Percentiles rank a stretch among this genome's conserved stretches.
These are phyloP conservation scores for Argyrosomus regius DNA, from an alignment of 2,797 vertebrate species.

Conservation along the genomic window DNA sequence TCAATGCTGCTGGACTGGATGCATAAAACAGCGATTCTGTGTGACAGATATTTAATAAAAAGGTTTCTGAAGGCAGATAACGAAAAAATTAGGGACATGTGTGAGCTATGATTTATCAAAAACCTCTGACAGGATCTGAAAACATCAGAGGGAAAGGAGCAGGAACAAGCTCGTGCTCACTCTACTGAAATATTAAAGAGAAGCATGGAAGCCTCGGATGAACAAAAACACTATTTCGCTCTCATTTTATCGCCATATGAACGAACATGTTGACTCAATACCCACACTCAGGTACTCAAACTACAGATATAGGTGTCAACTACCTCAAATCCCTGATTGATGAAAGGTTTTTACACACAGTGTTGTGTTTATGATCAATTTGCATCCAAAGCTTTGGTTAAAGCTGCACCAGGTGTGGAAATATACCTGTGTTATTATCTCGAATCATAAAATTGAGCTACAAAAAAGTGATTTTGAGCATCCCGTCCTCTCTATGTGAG, in stretches of 20 bases:
- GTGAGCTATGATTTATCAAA: conserved; percentile 12
- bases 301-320: background rate
- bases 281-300: background rate
- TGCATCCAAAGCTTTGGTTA: background rate
- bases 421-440: background rate
- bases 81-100: background rate
- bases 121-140: background rate
- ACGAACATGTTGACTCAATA: background rate
- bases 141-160: conserved; percentile 3
- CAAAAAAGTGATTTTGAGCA: background rate
- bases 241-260: background rate
- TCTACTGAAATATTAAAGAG: conserved; percentile 58
- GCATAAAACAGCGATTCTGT: background rate
- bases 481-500: background rate
- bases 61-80: background rate
- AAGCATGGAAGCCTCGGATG: conserved; percentile 5
- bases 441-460: background rate
- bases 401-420: background rate
- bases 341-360: background rate
- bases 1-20: background rate
- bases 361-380: conserved; percentile 5
- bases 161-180: background rate
- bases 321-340: background rate
- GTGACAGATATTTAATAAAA: background rate
- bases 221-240: conserved; percentile 8